Evolutionary conservation across 2,113 vertebrate species (phyloP), one percentile per base, ranked within the genome.

Genomic region (Recurvirostra avosetta): DNA sequence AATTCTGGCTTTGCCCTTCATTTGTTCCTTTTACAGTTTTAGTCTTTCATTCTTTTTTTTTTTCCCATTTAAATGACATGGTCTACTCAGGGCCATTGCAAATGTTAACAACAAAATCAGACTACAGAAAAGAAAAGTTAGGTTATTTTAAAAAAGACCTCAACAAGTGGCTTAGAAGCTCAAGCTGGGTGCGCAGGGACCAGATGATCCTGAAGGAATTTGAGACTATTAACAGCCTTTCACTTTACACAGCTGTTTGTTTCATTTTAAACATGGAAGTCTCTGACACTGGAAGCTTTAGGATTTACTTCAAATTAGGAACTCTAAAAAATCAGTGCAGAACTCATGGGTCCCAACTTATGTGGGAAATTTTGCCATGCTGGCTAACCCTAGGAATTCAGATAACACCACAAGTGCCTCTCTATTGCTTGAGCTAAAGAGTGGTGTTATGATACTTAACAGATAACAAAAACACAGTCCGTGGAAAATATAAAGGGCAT

Each of bases 1-100:
- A 96, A 95, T 86, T 94, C 85, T 73, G 34, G 3, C 15, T 95
- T 92, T 86, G 53, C 20, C 85, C 62, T 86, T 93, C 56, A 81
- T 90, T 80, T 96, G 43, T 63, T 95, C 88, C 34, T 91, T 92
- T 94, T 50, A 45, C 13, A 72, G 56, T 91, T 92, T 77, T 47
- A 68, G n/a, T 40, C 32, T 94, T 95, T 78, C 41, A 78, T 89
- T 7, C 5, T 27, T 47, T n/a, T 66, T 62, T 38, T 38, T 38
- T 38, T 38, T 18, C 12, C 21, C n/a, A 11, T 86, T 92, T 76
- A 38, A 93, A 95, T 63, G 40, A 22, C 15, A 36, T 68, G 17
- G 20, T 73, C 30, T 92, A 62, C 25, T 81, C 52, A 88, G 52
- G 23, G 36, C 20, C 62, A 47, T 59, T 52, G 6, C 9, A 68